These are phyloP conservation scores for Leptopilina syphax DNA, from an alignment of 2,888 invertebrate species.

Conservation along the genomic window DNA sequence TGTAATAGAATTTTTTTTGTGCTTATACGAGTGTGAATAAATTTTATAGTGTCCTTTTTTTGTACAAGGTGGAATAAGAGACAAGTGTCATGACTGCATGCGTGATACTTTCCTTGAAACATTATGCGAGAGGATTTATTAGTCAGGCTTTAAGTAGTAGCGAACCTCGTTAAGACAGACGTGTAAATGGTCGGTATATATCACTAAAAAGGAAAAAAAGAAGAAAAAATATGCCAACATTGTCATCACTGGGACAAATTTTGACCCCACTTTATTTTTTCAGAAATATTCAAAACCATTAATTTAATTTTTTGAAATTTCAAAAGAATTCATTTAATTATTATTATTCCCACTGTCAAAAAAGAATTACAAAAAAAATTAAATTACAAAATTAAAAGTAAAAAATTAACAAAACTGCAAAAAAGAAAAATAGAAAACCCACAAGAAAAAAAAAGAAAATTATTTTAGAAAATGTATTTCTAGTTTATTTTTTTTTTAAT, in stretches of 20 bases:
- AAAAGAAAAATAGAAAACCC: too few species aligned
- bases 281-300: too few species aligned
- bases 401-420: too few species aligned
- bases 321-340: too few species aligned
- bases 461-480: too few species aligned
- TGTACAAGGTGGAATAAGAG: not conserved
- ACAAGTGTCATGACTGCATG: constrained; percentile 4
- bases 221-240: not conserved
- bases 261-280: not conserved
- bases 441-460: too few species aligned
- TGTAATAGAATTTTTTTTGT: not conserved
- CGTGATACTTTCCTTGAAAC: constrained; percentile 22
- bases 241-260: not conserved
- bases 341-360: too few species aligned
- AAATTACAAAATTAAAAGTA: too few species aligned
- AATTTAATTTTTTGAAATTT: not conserved
- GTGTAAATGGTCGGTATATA: constrained; percentile 7
- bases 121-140: constrained; percentile 14
- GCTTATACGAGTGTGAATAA: not conserved
- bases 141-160: constrained; percentile 1
- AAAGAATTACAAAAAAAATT: too few species aligned
- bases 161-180: constrained; percentile 12
- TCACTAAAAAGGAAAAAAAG: not conserved
- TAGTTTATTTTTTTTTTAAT: too few species aligned
- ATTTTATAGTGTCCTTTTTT: not conserved